Conservation (phyloP, 1,140 invertebrate genomes). For the Drosophila micromelanica region DNA sequence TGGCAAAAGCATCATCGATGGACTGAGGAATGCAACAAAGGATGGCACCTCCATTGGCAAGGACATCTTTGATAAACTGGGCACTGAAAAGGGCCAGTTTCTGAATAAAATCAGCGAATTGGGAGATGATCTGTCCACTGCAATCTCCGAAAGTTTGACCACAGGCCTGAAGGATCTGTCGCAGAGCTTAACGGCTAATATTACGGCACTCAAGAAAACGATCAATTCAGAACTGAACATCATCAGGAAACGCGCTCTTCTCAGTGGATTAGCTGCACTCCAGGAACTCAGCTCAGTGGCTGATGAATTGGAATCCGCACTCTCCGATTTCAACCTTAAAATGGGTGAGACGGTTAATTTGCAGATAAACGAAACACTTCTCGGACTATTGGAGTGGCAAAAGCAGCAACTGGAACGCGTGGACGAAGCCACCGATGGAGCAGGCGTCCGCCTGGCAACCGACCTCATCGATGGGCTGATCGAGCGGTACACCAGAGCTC, state of each 20-base stretch:
- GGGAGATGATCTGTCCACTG: constrained; percentile 23
- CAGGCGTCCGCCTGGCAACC: constrained; percentile 13
- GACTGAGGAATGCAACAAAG: not conserved
- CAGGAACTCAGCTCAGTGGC: constrained; percentile 5
- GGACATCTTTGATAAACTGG: not conserved
- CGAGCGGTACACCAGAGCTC: not conserved
- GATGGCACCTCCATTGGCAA: constrained; percentile 14
- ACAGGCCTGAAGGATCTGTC: not conserved
- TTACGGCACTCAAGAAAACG: not conserved
- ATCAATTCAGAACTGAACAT: not conserved
- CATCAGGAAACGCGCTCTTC: constrained; percentile 3
- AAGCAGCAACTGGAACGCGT: constrained; percentile 42
- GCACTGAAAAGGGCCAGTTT: not conserved
- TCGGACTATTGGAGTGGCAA: constrained; percentile 29
- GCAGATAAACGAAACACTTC: constrained; percentile 3
- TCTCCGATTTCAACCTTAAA: constrained; percentile 12
- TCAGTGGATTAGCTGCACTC: constrained; percentile 3
- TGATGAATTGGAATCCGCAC: not conserved
- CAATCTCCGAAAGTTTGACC: not conserved
- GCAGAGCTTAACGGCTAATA: not conserved
- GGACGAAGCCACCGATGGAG: constrained; percentile 21
- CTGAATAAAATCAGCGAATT: not conserved
- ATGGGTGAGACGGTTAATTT: constrained; percentile 5
- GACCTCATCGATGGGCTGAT: constrained; percentile 23
- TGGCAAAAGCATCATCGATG: constrained; percentile 19